A percentile compares a stretch with the other conserved stretches of the same genome.
Evolutionary conservation across 1,140 invertebrate species (phyloP).

Genomic region (Neodiprion pinetum): DNA sequence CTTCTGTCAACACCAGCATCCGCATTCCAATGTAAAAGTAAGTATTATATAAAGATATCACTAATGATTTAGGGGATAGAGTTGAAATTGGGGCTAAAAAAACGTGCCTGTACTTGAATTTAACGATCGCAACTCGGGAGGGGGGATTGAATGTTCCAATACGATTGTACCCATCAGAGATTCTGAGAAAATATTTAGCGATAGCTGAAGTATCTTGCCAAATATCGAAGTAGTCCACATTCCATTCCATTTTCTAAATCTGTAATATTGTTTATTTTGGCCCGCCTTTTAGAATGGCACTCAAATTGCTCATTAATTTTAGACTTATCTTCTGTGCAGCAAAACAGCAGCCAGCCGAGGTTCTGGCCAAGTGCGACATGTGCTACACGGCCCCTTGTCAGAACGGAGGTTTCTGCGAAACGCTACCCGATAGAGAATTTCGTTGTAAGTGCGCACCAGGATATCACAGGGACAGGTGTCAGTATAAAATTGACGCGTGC

Average conservation of each 20-base stretch:
- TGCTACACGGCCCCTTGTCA: slow-evolving; percentile 90
- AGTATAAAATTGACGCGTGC: slow-evolving; percentile 95
- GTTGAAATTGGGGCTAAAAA: background rate
- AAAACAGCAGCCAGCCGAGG: slow-evolving; percentile 66
- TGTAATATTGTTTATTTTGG: slow-evolving; percentile 50
- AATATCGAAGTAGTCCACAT: too few species aligned
- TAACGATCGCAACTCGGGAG: background rate
- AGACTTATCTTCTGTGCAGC: slow-evolving; percentile 64
- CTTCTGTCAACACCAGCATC: slow-evolving; percentile 89
- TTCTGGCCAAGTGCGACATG: slow-evolving; percentile 92
- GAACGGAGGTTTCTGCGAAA: slow-evolving; percentile 85
- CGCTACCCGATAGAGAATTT: slow-evolving; percentile 75
- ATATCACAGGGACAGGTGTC: slow-evolving; percentile 91
- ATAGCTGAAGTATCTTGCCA: too few species aligned
- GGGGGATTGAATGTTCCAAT: slow-evolving; percentile 7
- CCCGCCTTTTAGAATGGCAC: slow-evolving; percentile 52
- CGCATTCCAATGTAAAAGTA: slow-evolving; percentile 88
- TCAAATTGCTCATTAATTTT: slow-evolving; percentile 66
- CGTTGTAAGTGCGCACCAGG: slow-evolving; percentile 85
- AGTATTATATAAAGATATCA: slow-evolving; percentile 39
- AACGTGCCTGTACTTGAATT: background rate
- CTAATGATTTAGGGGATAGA: background rate
- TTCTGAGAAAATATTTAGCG: too few species aligned
- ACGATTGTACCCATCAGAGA: background rate
- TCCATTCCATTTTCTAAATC: background rate